phyloP scores from a whole-genome alignment of 2,797 vertebrate species.

The Alcedo atthis region DNA sequence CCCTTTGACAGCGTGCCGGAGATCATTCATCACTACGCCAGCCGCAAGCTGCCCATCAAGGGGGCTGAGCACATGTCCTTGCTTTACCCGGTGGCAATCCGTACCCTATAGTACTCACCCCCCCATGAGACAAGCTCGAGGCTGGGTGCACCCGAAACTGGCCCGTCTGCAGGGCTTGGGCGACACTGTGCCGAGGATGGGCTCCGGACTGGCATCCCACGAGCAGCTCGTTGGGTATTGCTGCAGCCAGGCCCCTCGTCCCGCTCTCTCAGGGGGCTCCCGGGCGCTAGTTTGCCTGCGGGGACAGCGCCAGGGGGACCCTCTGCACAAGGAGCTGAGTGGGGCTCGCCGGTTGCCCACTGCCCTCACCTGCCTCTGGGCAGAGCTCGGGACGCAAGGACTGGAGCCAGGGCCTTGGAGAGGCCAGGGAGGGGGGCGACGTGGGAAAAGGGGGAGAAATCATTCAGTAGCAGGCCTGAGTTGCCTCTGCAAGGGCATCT shows the following conservation, averaged over 20 bases:
- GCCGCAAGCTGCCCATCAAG: constrained; percentile 98
- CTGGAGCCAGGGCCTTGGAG: background rate
- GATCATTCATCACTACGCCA: constrained; percentile 97
- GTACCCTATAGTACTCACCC: constrained; percentile 87
- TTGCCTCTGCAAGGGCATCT: background rate
- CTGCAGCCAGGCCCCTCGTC: background rate
- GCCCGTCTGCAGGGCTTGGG: background rate
- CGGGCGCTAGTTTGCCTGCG: rapidly evolving
- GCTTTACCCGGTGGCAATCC: constrained; percentile 95
- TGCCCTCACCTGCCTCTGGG: background rate
- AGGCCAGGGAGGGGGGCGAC: background rate
- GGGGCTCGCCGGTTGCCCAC: rapidly evolving
- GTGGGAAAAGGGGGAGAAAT: background rate
- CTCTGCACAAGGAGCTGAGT: background rate
- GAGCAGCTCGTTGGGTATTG: background rate
- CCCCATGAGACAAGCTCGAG: background rate
- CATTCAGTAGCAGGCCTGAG: background rate
- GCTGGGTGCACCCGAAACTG: background rate
- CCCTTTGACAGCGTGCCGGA: constrained; percentile 95
- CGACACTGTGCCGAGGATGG: rapidly evolving
- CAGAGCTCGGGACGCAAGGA: background rate
- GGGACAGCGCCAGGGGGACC: background rate
- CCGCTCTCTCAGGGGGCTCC: background rate
- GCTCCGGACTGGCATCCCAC: background rate
- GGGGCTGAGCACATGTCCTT: constrained; percentile 98